Base-by-base conservation (phyloP, 2,888 invertebrate genomes). In the Metellina segmentata region DNA sequence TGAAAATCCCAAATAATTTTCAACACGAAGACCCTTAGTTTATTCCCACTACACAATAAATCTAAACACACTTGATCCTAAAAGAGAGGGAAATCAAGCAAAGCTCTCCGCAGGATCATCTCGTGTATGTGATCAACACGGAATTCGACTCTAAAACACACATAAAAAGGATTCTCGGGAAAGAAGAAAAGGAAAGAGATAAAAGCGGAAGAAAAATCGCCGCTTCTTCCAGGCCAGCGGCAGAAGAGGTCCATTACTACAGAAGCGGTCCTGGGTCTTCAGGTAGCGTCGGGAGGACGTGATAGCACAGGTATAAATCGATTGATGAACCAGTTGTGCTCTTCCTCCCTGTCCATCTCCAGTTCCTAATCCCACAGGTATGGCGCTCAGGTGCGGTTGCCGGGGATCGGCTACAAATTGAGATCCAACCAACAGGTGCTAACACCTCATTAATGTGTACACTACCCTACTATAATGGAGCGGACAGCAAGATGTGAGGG, bases 261-360 rank as follows among this genome's bases (percentile, higher is more conserved):
- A 77, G 16, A 8, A 34, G 34, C 34, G 34, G 34, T 34, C 34
- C 34, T 19, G 69, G 78, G 78, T 86, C 77, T 70, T 78, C 85
- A 86, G 85, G 85, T 85, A 85, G 74, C 75, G 34, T 53, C 71
- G 72, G 34, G 19, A 9, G 61, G n/a, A 6, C 61, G 61, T 16
- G 77, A n/a, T 48, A 71, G 71, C 78, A n/a, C 52, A 87, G 87
- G 87, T 87, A 87, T 79, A 52, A 79, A 87, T 87, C 87, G 87
- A 87, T 87, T 87, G 79, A 87, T 72, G 79, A 87, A 79, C 71
- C 70, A 13, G 71, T 20, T 72, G 72, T 11, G 82, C 82, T 77
- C 72, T 61, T 81, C 52, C 11, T 13, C 61, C 13, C 61, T 61
- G 61, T 61, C 61, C 61, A 61, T 16, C 61, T 11, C 7, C 52